Conservation (phyloP, 2,113 vertebrate species). For the Cyprinodon variegatus region DNA sequence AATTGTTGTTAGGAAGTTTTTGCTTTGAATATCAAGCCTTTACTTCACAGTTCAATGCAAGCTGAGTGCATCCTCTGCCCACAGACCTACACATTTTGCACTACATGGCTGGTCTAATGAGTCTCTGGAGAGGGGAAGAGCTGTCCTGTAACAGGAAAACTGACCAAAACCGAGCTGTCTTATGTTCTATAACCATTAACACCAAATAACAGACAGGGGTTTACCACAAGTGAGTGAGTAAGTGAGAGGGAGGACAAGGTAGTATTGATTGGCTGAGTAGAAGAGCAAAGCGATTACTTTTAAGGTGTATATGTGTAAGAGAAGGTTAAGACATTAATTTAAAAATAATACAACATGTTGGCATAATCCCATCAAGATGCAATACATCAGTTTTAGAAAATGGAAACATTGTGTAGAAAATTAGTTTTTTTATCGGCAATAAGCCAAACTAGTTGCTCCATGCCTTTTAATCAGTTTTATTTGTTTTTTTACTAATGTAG, state of each 20-base stretch:
- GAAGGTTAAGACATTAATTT: not conserved
- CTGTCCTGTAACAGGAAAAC: constrained; percentile 66
- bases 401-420: not conserved
- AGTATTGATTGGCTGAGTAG: constrained; percentile 21
- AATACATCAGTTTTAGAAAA: not conserved
- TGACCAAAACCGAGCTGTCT: constrained; percentile 59
- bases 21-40: constrained; percentile 53
- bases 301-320: constrained; percentile 2
- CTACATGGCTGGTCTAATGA: constrained; percentile 67
- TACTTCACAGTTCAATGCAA: constrained; percentile 52
- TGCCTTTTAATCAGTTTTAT: not conserved
- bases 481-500: not conserved
- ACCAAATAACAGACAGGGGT: constrained; percentile 42
- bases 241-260: constrained; percentile 4
- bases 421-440: not conserved
- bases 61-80: constrained; percentile 46
- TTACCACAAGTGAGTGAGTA: constrained; percentile 12
- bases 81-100: constrained; percentile 42
- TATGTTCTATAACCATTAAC: constrained; percentile 56
- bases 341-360: not conserved
- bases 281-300: not conserved
- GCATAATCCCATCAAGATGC: not conserved
- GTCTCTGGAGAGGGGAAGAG: constrained; percentile 65
- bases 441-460: not conserved
- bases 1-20: constrained; percentile 35